Conservation (phyloP, 2,888 invertebrate genomes). For the Scaptomyza reducta region DNA sequence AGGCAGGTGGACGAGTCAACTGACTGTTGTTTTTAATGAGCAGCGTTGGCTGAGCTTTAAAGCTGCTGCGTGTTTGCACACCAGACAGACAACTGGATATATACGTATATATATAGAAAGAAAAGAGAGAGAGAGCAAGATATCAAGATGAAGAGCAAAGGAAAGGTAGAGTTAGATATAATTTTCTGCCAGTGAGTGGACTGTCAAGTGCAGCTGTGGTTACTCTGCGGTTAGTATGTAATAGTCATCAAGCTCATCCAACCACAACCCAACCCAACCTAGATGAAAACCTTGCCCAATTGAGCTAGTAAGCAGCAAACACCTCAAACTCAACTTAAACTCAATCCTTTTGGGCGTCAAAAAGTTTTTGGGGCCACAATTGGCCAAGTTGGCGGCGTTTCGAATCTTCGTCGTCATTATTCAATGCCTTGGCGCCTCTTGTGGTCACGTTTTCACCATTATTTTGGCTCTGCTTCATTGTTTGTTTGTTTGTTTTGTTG, state of each 20-base stretch:
- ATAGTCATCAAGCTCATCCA: slow-evolving; percentile 12
- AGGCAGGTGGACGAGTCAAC: slow-evolving; percentile 61
- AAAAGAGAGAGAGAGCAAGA: neutral
- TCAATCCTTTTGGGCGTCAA: slow-evolving; percentile 37
- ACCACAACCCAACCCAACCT: neutral
- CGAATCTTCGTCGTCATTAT: slow-evolving; percentile 48
- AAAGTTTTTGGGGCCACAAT: slow-evolving; percentile 46
- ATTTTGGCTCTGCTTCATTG: slow-evolving; percentile 36
- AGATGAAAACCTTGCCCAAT: neutral
- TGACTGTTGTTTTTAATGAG: slow-evolving; percentile 69
- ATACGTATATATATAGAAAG: neutral
- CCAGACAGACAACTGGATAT: slow-evolving; percentile 12
- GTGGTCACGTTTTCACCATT: slow-evolving; percentile 77
- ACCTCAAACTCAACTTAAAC: slow-evolving; percentile 38
- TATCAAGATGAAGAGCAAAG: neutral
- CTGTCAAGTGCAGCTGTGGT: slow-evolving; percentile 65
- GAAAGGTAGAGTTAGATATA: slow-evolving; percentile 5
- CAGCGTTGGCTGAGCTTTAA: slow-evolving; percentile 53
- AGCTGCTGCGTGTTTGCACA: slow-evolving; percentile 44
- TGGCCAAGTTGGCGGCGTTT: slow-evolving; percentile 47
- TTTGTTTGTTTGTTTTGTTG: slow-evolving; percentile 11
- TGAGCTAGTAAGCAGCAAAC: slow-evolving; percentile 33
- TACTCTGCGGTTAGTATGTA: slow-evolving; percentile 53
- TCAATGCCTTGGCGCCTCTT: slow-evolving; percentile 57
- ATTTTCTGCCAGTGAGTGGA: slow-evolving; percentile 35